These are phyloP conservation scores for Eupleurogrammus muticus DNA, from an alignment of 2,797 vertebrate genomes.

Conservation along the genomic window DNA sequence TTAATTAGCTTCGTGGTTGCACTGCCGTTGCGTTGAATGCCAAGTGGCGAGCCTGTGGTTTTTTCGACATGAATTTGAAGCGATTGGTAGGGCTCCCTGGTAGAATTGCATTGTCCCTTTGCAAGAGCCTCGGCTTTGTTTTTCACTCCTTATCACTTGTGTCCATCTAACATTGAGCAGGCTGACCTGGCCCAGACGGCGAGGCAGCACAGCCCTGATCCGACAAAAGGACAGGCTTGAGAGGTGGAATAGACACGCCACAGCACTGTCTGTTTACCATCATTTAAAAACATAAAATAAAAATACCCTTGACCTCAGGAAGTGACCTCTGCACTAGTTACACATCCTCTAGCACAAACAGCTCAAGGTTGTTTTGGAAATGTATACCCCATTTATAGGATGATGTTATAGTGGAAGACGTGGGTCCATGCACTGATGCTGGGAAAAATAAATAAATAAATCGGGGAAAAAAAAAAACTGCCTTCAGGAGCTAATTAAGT, in stretches of 20 bases:
- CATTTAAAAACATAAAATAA: slow-evolving; percentile 16
- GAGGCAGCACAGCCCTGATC: slow-evolving; percentile 49
- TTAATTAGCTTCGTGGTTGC: slow-evolving; percentile 70
- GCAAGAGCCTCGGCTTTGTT: slow-evolving; percentile 41
- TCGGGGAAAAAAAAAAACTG: slow-evolving; percentile 41
- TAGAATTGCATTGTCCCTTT: slow-evolving; percentile 22
- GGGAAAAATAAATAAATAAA: no score
- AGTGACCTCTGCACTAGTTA: slow-evolving; percentile 72
- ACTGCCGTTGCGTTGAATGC: slow-evolving; percentile 44
- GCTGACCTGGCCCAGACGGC: slow-evolving; percentile 42
- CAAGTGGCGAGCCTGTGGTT: slow-evolving; percentile 50
- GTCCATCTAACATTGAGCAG: slow-evolving; percentile 71
- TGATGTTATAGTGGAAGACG: slow-evolving; percentile 42
- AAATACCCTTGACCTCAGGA: slow-evolving; percentile 63
- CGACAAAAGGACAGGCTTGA: slow-evolving; percentile 52
- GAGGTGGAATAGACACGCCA: slow-evolving; percentile 26
- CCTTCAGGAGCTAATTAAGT: slow-evolving; percentile 79
- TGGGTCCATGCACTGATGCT: slow-evolving; percentile 59
- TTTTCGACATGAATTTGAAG: slow-evolving; percentile 37
- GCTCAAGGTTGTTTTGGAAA: slow-evolving; percentile 81
- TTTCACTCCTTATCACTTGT: slow-evolving; percentile 50
- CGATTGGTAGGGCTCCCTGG: slow-evolving; percentile 21
- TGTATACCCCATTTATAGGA: slow-evolving; percentile 67
- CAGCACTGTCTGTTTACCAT: slow-evolving; percentile 19
- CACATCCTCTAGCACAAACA: slow-evolving; percentile 68